Conservation (phyloP, 2,888 invertebrate species). For the Andrena bucephala region DNA sequence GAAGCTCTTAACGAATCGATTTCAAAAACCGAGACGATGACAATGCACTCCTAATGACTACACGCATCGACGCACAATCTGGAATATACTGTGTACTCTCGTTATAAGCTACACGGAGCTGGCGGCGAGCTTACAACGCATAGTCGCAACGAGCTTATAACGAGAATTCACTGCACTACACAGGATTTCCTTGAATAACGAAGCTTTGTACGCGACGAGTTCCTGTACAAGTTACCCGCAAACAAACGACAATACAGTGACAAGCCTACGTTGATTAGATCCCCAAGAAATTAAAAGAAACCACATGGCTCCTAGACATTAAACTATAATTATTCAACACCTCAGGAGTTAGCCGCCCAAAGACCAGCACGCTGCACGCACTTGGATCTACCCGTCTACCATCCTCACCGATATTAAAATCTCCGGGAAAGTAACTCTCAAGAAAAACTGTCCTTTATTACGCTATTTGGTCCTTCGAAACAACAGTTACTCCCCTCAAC, state of each 20-base stretch:
- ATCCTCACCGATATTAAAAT: constrained; percentile 1
- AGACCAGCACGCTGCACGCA: not conserved
- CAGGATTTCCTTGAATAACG: too few species aligned
- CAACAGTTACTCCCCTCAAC: not conserved
- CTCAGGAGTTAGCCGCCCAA: constrained; percentile 17
- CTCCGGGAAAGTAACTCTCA: constrained; percentile 5
- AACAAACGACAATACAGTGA: too few species aligned
- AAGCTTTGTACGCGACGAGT: too few species aligned
- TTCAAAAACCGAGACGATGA: not conserved
- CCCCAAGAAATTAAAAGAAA: too few species aligned
- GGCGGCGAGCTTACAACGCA: too few species aligned
- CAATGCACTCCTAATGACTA: not conserved
- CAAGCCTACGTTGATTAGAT: too few species aligned
- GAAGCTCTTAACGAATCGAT: not conserved
- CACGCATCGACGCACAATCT: too few species aligned
- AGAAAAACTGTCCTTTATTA: not conserved
- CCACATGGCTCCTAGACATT: not conserved
- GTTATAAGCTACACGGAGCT: too few species aligned
- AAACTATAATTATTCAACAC: constrained; percentile 36
- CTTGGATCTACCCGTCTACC: too few species aligned
- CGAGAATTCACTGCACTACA: too few species aligned
- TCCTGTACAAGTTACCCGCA: too few species aligned
- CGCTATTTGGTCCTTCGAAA: constrained; percentile 4
- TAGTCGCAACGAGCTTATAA: not conserved
- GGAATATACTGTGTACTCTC: too few species aligned